Evolutionary conservation across 2,113 vertebrate species (phyloP), one percentile per base, ranked within the genome.

Genomic region (Muscicapa adusta): DNA sequence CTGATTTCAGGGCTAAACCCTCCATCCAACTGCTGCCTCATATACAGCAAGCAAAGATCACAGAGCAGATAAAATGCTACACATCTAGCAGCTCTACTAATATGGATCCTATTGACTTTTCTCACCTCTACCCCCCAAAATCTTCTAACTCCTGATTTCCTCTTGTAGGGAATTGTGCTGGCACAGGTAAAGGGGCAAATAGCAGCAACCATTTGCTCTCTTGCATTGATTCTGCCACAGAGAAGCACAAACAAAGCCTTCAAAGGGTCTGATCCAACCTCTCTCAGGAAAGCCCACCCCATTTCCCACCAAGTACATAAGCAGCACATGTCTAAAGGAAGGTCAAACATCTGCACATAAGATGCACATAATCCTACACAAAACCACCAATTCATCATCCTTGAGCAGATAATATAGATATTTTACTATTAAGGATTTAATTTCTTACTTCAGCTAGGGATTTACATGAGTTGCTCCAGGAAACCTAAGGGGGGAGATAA

Each of bases 271-370:
- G 61, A 87, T 82, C 51, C 70, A 82, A 47, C 15, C 4, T 72
- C 70, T 81, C 42, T 45, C 77, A 56, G 29, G 50, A 92, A 72
- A 91, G 66, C 25, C 42, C 92, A 8, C 4, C 6, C 29, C 26
- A 10, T 57, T 89, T 63, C 42, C 75, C 45, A 47, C 42, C 80
- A 65, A 89, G 82, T 42, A 50, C 24, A 51, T 61, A 82, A 94
- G 53, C 58, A 95, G 70, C 58, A 72, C 22, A 56, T 75, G 85
- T 53, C 71, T 82, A 85, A 87, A 94, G 66, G 54, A 76, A 91
- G 74, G 66, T 89, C 77, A 92, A 92, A 91, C 81, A 94, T 88
- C 87, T 96, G 89, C 71, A 61, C 29, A 42, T 66, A 86, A 86
- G 88, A 89, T 68, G 74, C 73, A 76, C 66, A 70, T 82, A 87